Evolutionary conservation across 2,888 invertebrate species (phyloP).

Genomic region (Dinocampus coccinellae): DNA sequence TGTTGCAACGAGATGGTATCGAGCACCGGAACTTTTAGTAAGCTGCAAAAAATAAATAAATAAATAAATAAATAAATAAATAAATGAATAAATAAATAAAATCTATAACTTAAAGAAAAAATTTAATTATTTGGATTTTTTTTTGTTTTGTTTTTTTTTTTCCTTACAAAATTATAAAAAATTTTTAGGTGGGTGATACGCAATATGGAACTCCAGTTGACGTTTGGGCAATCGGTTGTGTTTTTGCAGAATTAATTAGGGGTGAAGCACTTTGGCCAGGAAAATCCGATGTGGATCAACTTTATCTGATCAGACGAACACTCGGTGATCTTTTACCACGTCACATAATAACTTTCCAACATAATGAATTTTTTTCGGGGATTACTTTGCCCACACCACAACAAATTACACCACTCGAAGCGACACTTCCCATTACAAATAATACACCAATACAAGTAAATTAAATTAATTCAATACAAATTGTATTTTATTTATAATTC

Average conservation of each 20-base stretch:
- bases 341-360: constrained; percentile 96
- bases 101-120: too few species aligned
- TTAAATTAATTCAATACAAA: background rate
- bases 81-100: too few species aligned
- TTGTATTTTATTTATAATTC: background rate
- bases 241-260: constrained; percentile 87
- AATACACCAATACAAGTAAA: constrained; percentile 56
- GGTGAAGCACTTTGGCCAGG: constrained; percentile 98
- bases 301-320: constrained; percentile 95
- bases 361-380: constrained; percentile 95
- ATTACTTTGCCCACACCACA: constrained; percentile 93
- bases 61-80: too few species aligned
- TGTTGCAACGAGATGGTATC: constrained; percentile 98
- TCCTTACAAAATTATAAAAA: background rate
- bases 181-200: constrained; percentile 88
- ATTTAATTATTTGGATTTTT: too few species aligned
- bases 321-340: constrained; percentile 93
- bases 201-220: constrained; percentile 93
- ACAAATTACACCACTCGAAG: constrained; percentile 85
- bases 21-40: constrained; percentile 91
- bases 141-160: constrained; percentile 6
- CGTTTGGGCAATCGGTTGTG: constrained; percentile 98
- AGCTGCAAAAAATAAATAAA: too few species aligned
- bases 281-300: constrained; percentile 97
- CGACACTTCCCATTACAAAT: constrained; percentile 84